Evolutionary conservation across 2,888 invertebrate species (phyloP).

Genomic region (Gymnocheta viridis): DNA sequence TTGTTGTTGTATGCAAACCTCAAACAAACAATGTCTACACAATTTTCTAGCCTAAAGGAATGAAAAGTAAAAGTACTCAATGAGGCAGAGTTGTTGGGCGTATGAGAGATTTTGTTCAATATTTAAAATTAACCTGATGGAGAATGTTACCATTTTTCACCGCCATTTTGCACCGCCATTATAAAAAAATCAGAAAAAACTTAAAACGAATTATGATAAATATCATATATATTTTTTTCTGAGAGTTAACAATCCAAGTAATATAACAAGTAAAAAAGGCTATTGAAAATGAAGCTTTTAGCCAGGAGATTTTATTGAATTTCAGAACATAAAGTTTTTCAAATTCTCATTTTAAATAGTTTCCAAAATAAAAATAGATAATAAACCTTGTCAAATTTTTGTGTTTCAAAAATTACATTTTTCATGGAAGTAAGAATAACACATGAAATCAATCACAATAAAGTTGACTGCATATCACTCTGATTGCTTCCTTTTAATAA

Average conservation of each 20-base stretch:
- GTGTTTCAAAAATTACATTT: not conserved
- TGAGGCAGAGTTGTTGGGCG: not conserved
- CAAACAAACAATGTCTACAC: constrained; percentile 2
- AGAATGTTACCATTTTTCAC: not conserved
- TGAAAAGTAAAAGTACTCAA: constrained; percentile 1
- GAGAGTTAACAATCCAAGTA: too few relatives aligned
- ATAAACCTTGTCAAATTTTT: not conserved
- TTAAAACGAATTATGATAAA: too few relatives aligned
- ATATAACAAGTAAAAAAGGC: too few relatives aligned
- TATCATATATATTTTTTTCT: too few relatives aligned
- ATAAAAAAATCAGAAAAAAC: too few relatives aligned
- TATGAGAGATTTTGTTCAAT: constrained; percentile 10
- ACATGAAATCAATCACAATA: constrained; percentile 1
- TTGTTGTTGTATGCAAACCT: not conserved
- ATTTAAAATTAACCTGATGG: constrained; percentile 45
- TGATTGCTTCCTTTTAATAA: not conserved
- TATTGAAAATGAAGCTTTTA: too few relatives aligned
- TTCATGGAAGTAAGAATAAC: not conserved
- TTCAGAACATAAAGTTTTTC: too few relatives aligned
- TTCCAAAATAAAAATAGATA: not conserved
- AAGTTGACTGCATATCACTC: not conserved
- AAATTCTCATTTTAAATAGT: not conserved
- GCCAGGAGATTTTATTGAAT: too few relatives aligned
- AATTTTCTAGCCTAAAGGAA: constrained; percentile 33
- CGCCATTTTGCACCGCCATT: too few relatives aligned